Conservation (phyloP, 2,888 invertebrate species). For the Siphlonurus alternatus region DNA sequence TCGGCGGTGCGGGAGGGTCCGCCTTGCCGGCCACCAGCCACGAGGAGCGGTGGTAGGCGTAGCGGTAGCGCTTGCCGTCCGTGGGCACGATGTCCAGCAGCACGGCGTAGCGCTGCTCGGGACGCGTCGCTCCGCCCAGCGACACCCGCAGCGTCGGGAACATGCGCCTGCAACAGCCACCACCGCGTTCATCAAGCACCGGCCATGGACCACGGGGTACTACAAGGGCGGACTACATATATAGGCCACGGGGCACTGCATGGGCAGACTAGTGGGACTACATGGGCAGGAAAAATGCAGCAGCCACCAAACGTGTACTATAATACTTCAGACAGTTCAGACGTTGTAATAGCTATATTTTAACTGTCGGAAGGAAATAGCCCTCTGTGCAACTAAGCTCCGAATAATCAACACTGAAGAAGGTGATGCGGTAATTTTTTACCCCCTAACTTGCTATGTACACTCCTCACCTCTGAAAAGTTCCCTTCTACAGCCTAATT, state of each 20-base stretch:
- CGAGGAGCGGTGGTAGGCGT: conserved; percentile 67
- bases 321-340: no score
- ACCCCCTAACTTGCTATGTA: no score
- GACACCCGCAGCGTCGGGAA: conserved; percentile 63
- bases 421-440: no score
- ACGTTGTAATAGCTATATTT: no score
- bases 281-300: no score
- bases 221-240: background rate
- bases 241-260: background rate
- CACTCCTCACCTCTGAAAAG: no score
- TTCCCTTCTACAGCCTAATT: no score
- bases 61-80: conserved; percentile 60
- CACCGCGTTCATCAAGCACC: background rate
- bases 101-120: conserved; percentile 45
- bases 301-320: no score
- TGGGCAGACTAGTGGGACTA: no score
- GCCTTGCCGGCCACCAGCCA: conserved; percentile 73
- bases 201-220: background rate
- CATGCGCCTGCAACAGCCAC: conserved; percentile 49
- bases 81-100: conserved; percentile 66
- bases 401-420: no score
- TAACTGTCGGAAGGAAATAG: no score
- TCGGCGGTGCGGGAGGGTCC: conserved; percentile 52
- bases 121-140: conserved; percentile 41
- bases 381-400: no score